Conservation (phyloP, 92 coral and sea anemone species). For the Micromussa lordhowensis region DNA sequence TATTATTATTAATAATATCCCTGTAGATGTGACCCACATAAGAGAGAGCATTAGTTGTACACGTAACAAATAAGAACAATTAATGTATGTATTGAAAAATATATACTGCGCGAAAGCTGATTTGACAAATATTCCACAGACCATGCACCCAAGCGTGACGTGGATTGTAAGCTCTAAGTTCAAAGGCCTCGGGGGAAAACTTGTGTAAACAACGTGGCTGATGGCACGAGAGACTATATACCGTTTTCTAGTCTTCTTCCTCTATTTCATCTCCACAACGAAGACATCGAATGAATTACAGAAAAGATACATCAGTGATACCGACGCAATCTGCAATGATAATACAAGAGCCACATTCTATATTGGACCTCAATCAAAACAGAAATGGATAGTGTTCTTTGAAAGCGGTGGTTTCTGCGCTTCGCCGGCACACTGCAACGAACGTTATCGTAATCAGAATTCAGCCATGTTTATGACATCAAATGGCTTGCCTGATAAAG, state of each 20-base stretch:
- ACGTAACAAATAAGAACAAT: too few species aligned
- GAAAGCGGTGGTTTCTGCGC: conserved; percentile 71
- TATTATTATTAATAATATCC: too few species aligned
- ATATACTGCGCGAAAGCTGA: too few species aligned
- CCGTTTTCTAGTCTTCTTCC: neutral
- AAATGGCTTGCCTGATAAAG: conserved; percentile 37
- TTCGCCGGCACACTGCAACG: conserved; percentile 47
- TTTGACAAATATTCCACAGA: too few species aligned
- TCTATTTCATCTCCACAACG: neutral
- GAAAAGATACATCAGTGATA: conserved; percentile 3
- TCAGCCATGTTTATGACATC: conserved; percentile 62
- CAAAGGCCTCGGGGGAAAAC: neutral
- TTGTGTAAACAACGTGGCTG: neutral
- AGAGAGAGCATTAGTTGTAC: neutral
- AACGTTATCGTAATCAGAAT: conserved; percentile 41
- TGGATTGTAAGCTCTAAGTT: too few species aligned
- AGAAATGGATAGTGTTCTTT: conserved; percentile 64
- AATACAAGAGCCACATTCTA: conserved; percentile 58
- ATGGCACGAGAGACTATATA: neutral
- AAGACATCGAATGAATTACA: neutral
- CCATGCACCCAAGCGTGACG: too few species aligned
- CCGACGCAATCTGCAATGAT: conserved; percentile 65
- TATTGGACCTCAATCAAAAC: conserved; percentile 28
- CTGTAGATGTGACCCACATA: neutral
- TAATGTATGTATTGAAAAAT: neutral